These are phyloP conservation scores for Labeo catla DNA, from an alignment of 2,113 vertebrate species.

Conservation along the genomic window DNA sequence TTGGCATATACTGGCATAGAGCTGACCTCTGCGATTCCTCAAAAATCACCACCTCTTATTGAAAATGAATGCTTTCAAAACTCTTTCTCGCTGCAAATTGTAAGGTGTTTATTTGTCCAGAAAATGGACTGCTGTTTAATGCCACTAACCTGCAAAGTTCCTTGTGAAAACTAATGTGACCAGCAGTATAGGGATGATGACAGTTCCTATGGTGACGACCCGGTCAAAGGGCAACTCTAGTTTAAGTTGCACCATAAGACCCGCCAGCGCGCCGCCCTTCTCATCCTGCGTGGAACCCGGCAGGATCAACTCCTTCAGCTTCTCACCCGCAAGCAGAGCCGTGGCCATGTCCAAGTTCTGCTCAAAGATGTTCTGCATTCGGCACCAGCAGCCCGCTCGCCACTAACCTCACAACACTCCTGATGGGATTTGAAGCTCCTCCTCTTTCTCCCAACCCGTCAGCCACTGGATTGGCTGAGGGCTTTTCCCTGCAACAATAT, in stretches of 20 bases:
- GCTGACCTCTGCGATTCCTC: not conserved
- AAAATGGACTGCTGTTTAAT: not conserved
- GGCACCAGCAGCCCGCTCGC: slow-evolving; percentile 56
- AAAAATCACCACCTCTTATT: not conserved
- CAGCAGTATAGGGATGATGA: slow-evolving; percentile 95
- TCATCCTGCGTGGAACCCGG: slow-evolving; percentile 94
- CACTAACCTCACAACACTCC: slow-evolving; percentile 53
- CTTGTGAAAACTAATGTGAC: slow-evolving; percentile 98
- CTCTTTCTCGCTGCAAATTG: not conserved
- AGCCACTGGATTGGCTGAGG: slow-evolving; percentile 33
- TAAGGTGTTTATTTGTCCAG: not conserved
- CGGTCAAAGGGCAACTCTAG: slow-evolving; percentile 97
- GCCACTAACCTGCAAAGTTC: slow-evolving; percentile 95
- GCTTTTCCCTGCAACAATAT: slow-evolving; percentile 11
- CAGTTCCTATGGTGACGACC: slow-evolving; percentile 96
- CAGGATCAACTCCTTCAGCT: slow-evolving; percentile 97
- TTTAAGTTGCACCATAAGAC: slow-evolving; percentile 94
- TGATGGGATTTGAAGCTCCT: slow-evolving; percentile 39
- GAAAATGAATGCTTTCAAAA: not conserved
- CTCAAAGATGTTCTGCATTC: slow-evolving; percentile 97
- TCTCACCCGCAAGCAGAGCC: slow-evolving; percentile 95
- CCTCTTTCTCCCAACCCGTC: slow-evolving; percentile 19
- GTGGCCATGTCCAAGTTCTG: slow-evolving; percentile 99
- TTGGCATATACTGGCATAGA: not conserved
- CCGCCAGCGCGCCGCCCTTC: slow-evolving; percentile 86